Percentiles rank a stretch among this genome's conserved stretches.
Evolutionary conservation across 37 sponge, comb jelly and placozoan species (phyloP).

Genomic region (Eunapius fragilis): DNA sequence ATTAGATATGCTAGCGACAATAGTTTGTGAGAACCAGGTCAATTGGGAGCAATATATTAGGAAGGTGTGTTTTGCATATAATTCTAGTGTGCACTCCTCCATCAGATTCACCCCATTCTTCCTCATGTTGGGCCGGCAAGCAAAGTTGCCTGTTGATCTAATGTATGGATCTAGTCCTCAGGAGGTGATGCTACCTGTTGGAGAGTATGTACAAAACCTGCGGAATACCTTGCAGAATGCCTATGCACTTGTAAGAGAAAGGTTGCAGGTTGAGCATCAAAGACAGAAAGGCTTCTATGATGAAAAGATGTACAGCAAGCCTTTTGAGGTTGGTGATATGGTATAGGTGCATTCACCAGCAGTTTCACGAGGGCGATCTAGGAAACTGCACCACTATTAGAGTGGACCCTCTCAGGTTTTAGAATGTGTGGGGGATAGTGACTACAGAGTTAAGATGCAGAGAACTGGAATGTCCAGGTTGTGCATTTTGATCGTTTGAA

Average conservation of each 20-base stretch:
- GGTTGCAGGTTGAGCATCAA: neutral
- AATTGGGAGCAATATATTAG: constrained; percentile 42
- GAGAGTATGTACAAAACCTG: constrained; percentile 26
- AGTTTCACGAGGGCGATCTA: constrained; percentile 23
- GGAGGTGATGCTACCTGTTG: neutral
- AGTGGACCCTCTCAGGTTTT: no score
- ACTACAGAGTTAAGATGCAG: no score
- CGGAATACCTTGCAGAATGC: constrained; percentile 8
- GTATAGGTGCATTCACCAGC: constrained; percentile 61
- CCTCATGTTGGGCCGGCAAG: constrained; percentile 54
- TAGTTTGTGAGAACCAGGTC: neutral
- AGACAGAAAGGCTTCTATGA: constrained; percentile 24
- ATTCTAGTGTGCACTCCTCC: constrained; percentile 39
- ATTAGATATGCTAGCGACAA: neutral
- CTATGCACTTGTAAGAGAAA: constrained; percentile 8
- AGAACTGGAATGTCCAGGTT: no score
- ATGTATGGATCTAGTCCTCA: constrained; percentile 11
- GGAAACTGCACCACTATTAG: no score
- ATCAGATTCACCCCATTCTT: constrained; percentile 39
- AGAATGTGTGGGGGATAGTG: no score
- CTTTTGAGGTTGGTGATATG: constrained; percentile 38
- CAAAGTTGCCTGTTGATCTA: constrained; percentile 33
- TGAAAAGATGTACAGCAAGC: constrained; percentile 36
- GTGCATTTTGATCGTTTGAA: no score
- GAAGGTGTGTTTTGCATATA: constrained; percentile 56